Evolutionary conservation across 2,888 invertebrate genomes (phyloP), one percentile per base, ranked within the genome.

Genomic region (Caenorhabditis plicata): DNA sequence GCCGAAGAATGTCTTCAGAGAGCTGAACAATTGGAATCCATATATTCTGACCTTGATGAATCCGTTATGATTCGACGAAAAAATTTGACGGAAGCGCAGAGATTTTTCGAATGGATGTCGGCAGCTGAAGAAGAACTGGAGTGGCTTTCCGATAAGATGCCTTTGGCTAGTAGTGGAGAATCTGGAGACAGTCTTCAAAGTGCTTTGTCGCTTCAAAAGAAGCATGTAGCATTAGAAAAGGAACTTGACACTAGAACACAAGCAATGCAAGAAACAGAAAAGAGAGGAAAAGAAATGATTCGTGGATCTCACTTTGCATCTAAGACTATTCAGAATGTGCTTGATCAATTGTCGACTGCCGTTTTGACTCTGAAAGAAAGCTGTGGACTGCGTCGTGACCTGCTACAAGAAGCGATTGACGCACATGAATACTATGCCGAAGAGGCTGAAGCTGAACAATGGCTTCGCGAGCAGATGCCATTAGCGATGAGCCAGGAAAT

Each of bases 71-170:
- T 69, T 29, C 51, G 68, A 33, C 36, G 91, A 32, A 94, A 95
- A 77, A 91, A 93, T 81, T 84, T 98, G 31, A 91, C 92, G 79
- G 94, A 94, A 67, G 91, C 94, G 0, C 87, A 88, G 3, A 84
- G 89, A 39, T 83, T 94, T 64, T 92, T 93, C 80, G 89, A 92
- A 78, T 93, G 93, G 85, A 86, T 89, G 39, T 85, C 92, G 22
- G 95, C 95, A 80, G 89, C 92, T 0, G 91, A 92, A 57, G 94
- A 95, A 80, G 94, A 95, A 82, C 80, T 91, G 47, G 87, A 89
- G 68, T 96, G 95, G 95, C 83, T 95, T 76, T 86, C 88, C 20
- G 94, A 94, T 81, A 92, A 92, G 84, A 89, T 90, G 84, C 86
- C 88, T 0, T 81, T 90, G 22, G 92, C 94, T 0, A 91, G 91